Base-by-base conservation (phyloP, 1,140 invertebrate genomes). In the Arctopsyche grandis region DNA sequence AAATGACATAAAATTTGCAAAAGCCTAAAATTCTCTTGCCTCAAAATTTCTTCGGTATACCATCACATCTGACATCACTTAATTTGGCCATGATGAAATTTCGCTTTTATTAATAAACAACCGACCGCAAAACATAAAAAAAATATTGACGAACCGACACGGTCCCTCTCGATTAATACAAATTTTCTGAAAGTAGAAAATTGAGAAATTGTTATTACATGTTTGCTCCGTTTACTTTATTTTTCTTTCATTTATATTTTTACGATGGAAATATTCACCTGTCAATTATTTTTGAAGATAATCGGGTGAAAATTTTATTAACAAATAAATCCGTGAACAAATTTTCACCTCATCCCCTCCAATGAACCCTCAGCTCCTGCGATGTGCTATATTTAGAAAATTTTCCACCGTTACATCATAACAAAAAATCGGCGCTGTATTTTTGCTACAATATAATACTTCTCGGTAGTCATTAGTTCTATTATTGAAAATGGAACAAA, bases 221-320 rank as follows among this genome's bases (percentile, higher is more conserved):
- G 1, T 7, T 19, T 16, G 56, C 19, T 10, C 19, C 56, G 14
- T 21, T 19, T 21, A 21, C 56, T 9, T 19, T 19, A 60, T 21
- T 60, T 16, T 16, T 38, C 29, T 38, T 38, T n/a, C 12, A 52
- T 52, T 52, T 52, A 19, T 46, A 9, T 52, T 60, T n/a, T 21
- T 9, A 21, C 21, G 56, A 19, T 21, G 14, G 16, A n/a, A 60
- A 21, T 21, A 60, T 16, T 60, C 19, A 19, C n/a, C 56, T 60
- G 56, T 60, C 56, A 60, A 60, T 60, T 60, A 60, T 60, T 60
- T 60, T 60, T 60, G 56, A 60, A 9, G 56, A 60, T 60, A 60
- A 60, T 60, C 56, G 16, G 21, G 56, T 19, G 56, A 60, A 60
- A 60, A 60, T 60, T 60, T 60, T 60, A 60, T 60, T 60, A 60